Evolutionary conservation across 2,888 invertebrate species (phyloP), one percentile per base, ranked within the genome.

Genomic region (Dromius quadrimaculatus): DNA sequence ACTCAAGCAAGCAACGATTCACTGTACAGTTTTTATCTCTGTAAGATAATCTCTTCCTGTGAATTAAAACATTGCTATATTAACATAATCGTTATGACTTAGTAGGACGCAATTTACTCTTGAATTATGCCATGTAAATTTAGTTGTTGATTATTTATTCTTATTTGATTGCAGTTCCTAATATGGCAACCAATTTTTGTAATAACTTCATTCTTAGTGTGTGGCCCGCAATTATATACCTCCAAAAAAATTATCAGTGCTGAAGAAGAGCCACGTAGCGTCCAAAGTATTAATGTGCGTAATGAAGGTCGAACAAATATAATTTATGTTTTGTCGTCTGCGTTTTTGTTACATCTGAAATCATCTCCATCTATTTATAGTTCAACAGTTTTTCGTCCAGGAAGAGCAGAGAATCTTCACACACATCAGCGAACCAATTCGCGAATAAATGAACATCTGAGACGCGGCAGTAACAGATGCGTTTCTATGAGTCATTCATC

Each of bases 341-440:
- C 41, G 50, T 54, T 54, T 54, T 54, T 54, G 15, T 8, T 54
- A 28, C 47, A 22, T 20, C 15, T 54, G 50, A 54, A 54, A 54
- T 54, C 50, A 54, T 54, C 50, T 54, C 41, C 15, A 8, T 54
- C 50, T 54, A 54, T 54, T 54, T 54, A 54, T 54, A 54, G 50
- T 23, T 15, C 2, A 8, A 41, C 17, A 41, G 41, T 41, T 41
- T 41, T 41, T 41, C 50, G 23, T 23, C 28, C 50, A 23, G 50
- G 23, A 41, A 23, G 50, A 54, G 23, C 23, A 54, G 23, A 11
- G 23, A 54, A 54, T 54, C 50, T 23, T 54, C 28, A 28, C 28
- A 54, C 41, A 41, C 5, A 36, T 28, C 15, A n/a, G 50, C 28
- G 47, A 11, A 23, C 41, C 41, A 41, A 54, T 54, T 54, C 50